These are phyloP conservation scores for Scalopus aquaticus DNA, from an alignment of 2,113 vertebrate genomes.

Conservation along the genomic window DNA sequence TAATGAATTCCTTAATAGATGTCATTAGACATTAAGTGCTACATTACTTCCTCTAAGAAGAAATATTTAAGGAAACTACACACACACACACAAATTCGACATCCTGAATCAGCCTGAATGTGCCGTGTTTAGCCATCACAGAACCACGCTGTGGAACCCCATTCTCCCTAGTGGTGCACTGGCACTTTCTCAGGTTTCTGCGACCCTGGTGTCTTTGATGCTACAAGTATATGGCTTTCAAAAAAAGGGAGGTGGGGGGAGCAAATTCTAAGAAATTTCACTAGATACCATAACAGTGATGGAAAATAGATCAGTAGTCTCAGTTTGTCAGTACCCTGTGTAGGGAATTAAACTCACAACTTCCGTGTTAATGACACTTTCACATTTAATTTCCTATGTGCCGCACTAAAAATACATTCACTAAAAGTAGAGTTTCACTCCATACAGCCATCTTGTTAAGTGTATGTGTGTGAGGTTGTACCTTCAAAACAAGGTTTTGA, in stretches of 20 bases:
- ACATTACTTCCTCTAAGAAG: constrained; percentile 55
- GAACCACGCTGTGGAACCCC: not conserved
- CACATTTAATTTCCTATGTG: constrained; percentile 57
- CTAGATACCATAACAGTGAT: not conserved
- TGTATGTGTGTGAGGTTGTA: not conserved
- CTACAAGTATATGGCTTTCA: not conserved
- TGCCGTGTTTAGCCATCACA: not conserved
- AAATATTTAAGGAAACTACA: constrained; percentile 54
- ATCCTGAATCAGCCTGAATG: not conserved
- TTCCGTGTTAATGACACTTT: constrained; percentile 1
- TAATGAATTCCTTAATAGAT: constrained; percentile 72
- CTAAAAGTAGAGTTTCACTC: constrained; percentile 49
- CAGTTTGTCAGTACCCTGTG: not conserved
- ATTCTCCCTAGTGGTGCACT: not conserved
- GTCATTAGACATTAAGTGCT: constrained; percentile 63
- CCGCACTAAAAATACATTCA: not conserved
- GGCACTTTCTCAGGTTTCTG: not conserved
- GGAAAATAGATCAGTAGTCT: constrained; percentile 48
- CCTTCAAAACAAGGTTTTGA: constrained; percentile 30
- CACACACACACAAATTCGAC: not conserved
- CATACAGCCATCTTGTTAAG: constrained; percentile 36
- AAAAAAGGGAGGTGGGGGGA: not conserved
- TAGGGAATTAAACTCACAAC: constrained; percentile 47
- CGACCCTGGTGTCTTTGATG: not conserved
- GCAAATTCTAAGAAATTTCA: not conserved